Percentiles rank a stretch among this genome's conserved stretches.
phyloP scores from a whole-genome alignment of 2,113 vertebrate species.

The Hemiprocne comata region DNA sequence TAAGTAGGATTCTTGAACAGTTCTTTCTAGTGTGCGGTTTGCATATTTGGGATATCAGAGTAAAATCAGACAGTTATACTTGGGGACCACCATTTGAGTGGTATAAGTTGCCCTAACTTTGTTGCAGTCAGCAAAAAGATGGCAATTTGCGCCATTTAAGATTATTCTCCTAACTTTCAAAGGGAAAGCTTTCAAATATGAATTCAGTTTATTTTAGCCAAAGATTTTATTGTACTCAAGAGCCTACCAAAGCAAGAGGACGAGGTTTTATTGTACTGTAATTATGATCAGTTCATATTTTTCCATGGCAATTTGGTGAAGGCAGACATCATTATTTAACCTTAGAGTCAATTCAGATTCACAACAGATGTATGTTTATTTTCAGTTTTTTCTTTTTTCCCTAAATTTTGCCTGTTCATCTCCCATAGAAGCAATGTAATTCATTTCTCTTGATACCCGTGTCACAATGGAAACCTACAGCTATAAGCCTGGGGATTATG shows the following conservation, averaged over 20 bases:
- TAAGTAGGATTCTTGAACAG: constrained; percentile 26
- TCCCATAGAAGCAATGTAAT: constrained; percentile 20
- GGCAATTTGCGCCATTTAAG: not conserved
- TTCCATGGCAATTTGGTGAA: constrained; percentile 64
- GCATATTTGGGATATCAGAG: not conserved
- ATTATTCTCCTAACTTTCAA: not conserved
- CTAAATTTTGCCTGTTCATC: not conserved
- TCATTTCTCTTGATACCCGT: constrained; percentile 22
- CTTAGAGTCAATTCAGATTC: constrained; percentile 58
- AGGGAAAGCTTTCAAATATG: constrained; percentile 35
- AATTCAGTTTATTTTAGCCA: constrained; percentile 42
- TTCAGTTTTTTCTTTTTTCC: constrained; percentile 14
- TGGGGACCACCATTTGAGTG: not conserved
- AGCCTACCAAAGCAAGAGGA: constrained; percentile 47
- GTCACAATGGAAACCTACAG: constrained; percentile 18
- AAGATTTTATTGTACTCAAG: constrained; percentile 47
- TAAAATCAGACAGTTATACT: not conserved
- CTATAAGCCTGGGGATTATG: not conserved
- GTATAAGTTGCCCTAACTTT: not conserved
- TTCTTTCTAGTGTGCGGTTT: not conserved
- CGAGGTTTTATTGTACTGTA: constrained; percentile 48
- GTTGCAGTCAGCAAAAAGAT: not conserved
- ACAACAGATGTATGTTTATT: constrained; percentile 67
- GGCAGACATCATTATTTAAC: constrained; percentile 59
- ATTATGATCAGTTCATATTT: constrained; percentile 56